Evolutionary conservation across 2,888 invertebrate genomes (phyloP).

Genomic region (Euclidia mi): DNA sequence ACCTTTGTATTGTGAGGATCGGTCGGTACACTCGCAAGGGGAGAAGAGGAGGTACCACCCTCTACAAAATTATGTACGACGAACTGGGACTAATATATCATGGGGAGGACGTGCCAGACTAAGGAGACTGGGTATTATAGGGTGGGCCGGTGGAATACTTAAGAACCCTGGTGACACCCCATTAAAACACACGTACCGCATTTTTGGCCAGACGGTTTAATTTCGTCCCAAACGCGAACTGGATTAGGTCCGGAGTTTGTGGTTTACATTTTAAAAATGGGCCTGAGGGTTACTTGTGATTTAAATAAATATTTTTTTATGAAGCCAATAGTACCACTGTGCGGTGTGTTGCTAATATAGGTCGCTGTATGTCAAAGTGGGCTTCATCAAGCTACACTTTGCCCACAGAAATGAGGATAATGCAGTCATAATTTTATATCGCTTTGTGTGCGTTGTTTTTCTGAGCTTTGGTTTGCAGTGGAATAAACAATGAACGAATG

Average conservation of each 20-base stretch:
- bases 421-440: no score
- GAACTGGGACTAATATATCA: constrained; percentile 90
- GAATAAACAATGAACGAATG: neutral
- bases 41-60: constrained; percentile 78
- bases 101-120: constrained; percentile 90
- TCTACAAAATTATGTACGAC: constrained; percentile 90
- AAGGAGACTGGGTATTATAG: constrained; percentile 89
- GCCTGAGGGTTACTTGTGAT: constrained; percentile 43
- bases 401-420: neutral
- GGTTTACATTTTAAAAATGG: constrained; percentile 55
- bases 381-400: constrained; percentile 19
- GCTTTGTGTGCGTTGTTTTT: no score
- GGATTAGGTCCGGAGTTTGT: constrained; percentile 60
- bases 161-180: constrained; percentile 89
- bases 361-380: constrained; percentile 37
- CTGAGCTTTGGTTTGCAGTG: neutral
- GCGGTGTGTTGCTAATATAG: constrained; percentile 25
- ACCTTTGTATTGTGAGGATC: constrained; percentile 86
- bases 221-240: constrained; percentile 75
- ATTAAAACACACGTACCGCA: constrained; percentile 89
- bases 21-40: constrained; percentile 77
- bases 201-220: constrained; percentile 88
- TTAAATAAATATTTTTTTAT: constrained; percentile 42
- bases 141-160: constrained; percentile 89
- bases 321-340: constrained; percentile 17